These are phyloP conservation scores for Cecropterus lyciades DNA, from an alignment of 1,140 invertebrate genomes.

Conservation along the genomic window DNA sequence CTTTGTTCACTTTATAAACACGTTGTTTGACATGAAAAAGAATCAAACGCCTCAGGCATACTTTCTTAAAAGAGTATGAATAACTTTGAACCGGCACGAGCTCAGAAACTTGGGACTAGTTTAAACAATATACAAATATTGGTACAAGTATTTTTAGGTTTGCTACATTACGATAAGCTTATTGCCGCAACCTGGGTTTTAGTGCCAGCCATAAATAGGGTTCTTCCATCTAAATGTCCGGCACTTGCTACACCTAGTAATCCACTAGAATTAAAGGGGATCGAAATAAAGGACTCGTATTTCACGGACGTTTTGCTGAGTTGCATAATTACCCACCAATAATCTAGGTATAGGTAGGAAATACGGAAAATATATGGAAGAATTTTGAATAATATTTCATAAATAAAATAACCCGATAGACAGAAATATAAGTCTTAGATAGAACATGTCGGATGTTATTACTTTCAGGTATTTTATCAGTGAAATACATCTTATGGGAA, in stretches of 20 bases:
- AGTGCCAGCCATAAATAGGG: conserved; percentile 60
- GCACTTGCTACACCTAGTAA: conserved; percentile 52
- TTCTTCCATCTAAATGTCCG: conserved; percentile 59
- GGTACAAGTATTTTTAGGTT: conserved; percentile 36
- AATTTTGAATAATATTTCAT: too few relatives aligned
- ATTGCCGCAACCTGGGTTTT: conserved; percentile 55
- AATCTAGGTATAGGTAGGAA: too few relatives aligned
- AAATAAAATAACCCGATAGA: too few relatives aligned
- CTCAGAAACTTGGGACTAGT: not conserved
- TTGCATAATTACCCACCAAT: conserved; percentile 28
- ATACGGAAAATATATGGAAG: too few relatives aligned
- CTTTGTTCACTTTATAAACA: not conserved
- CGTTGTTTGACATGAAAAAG: conserved; percentile 1
- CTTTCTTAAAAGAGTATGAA: conserved; percentile 1
- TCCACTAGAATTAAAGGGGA: conserved; percentile 59
- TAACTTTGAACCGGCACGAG: not conserved
- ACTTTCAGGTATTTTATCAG: too few relatives aligned
- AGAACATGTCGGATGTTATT: too few relatives aligned
- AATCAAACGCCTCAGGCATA: not conserved
- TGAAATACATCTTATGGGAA: too few relatives aligned
- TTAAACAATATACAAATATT: conserved; percentile 49
- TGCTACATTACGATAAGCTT: conserved; percentile 52
- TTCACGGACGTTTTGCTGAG: conserved; percentile 24
- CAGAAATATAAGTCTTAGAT: too few relatives aligned
- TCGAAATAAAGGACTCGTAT: conserved; percentile 45